Base-by-base conservation (phyloP, 2,888 invertebrate species). In the Reticulitermes lucifugus region DNA sequence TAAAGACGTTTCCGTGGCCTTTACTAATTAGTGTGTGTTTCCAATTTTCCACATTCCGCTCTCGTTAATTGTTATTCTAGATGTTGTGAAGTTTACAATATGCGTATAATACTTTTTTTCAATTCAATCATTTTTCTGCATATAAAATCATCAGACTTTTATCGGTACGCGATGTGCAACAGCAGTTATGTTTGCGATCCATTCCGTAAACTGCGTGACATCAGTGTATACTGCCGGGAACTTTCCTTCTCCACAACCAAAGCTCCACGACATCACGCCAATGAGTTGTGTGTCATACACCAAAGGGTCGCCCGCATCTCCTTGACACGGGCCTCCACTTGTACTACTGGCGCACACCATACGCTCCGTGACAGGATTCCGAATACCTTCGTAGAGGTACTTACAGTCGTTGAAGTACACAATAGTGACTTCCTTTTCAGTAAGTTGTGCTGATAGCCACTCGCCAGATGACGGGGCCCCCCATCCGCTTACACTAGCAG, bases 341-440 rank as follows among this genome's bases (percentile, higher is more conserved):
- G 90, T 46, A 29, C 46, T 25, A 0, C 93, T 93, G 0, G 93
- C 93, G 85, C 93, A 93, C 88, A 93, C 91, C 93, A 93, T 93
- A 43, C 91, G 91, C 21, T 84, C 12, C 18, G 90, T 90, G 29
- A 90, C 77, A 9, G n/a, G 14, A 3, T 87, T 18, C 43, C 46
- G 22, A 46, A 82, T 65, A n/a, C 79, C 85, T 3, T 87, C 51
- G 79, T 90, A 90, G 79, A 89, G 88, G 80, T 87, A 84, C 41
- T 88, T 86, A 86, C 90, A 90, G 51, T 88, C 88, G 22, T 85
- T 79, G 85, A 88, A 88, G 46, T 89, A 87, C 51, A 90, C 88
- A 25, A 90, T 86, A 21, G 89, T 89, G 51, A 90, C 89, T 79
- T 88, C 86, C 55, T 89, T 89, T 85, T 89, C 88, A 80, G 89